Evolutionary conservation across 92 coral and sea anemone species (phyloP), one percentile per base, ranked within the genome.

Genomic region (Phenganax subtilis): DNA sequence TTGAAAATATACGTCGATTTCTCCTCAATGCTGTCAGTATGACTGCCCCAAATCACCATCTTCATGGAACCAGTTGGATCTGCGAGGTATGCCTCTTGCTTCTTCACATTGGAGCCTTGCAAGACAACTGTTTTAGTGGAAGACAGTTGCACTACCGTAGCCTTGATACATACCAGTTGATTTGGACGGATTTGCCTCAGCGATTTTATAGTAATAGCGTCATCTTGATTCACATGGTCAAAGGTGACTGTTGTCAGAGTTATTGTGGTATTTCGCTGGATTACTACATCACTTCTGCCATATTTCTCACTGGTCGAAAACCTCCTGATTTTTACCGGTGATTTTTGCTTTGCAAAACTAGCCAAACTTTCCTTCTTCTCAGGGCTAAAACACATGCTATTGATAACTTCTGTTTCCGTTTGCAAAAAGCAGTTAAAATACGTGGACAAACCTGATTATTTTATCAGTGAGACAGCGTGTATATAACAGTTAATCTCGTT

Each of bases 121-220:
- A 89, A 17, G 30, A 75, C 53, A 51, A 81, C 58, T 51, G 84
- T 89, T 61, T 87, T 89, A 30, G 85, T 84, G 37, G 73, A 85
- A 72, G 86, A 53, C 70, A 89, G 58, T 79, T 89, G 81, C 57
- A 80, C 82, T 51, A 87, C 82, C 51, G 82, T 78, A 58, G 88
- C 88, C 51, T 87, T 89, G 67, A 89, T 85, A 44, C 86, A 57
- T 14, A 89, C 79, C 72, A 89, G 92, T 76, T 89, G 92, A n/a
- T 75, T 73, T 12, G 86, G 72, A 4, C 90, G 83, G 55, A 85
- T 77, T 20, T 83, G 61, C 55, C 87, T 54, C 29, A 90, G 51
- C 30, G 93, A 82, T 29, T 82, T 47, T 58, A 90, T 85, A 54
- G 88, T 79, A 58, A 79, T 59, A 10, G 72, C 59, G n/a, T 87